These are phyloP conservation scores for Tuberolachnus salignus DNA, from an alignment of 2,888 invertebrate species.

Conservation along the genomic window DNA sequence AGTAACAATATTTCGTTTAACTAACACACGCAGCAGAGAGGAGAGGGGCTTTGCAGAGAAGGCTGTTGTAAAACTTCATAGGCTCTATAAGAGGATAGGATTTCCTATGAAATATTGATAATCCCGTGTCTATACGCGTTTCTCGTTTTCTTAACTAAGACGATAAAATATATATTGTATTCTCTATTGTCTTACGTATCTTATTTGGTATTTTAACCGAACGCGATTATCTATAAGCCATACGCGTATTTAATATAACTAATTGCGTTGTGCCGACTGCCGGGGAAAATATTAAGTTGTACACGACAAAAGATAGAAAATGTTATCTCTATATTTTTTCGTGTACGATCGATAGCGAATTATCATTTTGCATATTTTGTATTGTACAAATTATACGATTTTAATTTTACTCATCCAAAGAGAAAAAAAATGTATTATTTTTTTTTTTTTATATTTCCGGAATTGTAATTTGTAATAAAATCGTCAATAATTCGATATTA, in stretches of 20 bases:
- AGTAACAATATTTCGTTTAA: too few relatives aligned
- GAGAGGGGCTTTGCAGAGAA: not conserved
- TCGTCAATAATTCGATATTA: not conserved
- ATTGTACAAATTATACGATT: too few relatives aligned
- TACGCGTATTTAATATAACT: not conserved
- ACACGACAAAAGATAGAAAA: too few relatives aligned
- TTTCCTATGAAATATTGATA: not conserved
- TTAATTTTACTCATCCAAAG: too few relatives aligned
- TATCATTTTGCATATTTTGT: too few relatives aligned
- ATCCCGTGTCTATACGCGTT: not conserved
- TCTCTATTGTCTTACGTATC: not conserved
- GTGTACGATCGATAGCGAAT: too few relatives aligned
- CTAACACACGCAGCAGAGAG: too few relatives aligned
- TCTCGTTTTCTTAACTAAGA: not conserved
- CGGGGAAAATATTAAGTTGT: too few relatives aligned
- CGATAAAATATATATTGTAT: not conserved
- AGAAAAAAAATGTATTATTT: too few relatives aligned
- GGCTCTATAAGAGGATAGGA: not conserved
- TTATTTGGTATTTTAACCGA: not conserved
- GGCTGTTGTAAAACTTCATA: not conserved
- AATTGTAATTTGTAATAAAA: slow-evolving; percentile 11
- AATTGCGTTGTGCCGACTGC: too few relatives aligned
- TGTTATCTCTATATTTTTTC: too few relatives aligned
- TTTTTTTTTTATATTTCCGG: not conserved
- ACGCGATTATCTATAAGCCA: not conserved